Conservation (phyloP, 2,888 invertebrate genomes). For the Drosophila kuntzei region DNA sequence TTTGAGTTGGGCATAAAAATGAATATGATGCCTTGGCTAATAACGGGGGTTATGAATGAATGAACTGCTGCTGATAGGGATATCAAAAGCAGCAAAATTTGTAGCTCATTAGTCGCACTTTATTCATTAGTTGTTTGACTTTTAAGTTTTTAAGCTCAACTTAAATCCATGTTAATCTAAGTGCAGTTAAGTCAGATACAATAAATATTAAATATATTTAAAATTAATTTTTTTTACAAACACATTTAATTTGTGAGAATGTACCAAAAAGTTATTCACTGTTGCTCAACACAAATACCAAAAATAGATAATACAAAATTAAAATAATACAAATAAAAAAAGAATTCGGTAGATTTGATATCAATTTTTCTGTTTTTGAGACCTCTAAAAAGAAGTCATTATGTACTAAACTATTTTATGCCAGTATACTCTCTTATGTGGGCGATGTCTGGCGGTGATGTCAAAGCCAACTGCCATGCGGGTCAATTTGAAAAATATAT, state of each 20-base stretch:
- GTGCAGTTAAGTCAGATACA: too few relatives aligned
- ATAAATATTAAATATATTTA: too few relatives aligned
- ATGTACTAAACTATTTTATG: neutral
- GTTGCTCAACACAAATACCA: too few relatives aligned
- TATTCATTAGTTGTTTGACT: too few relatives aligned
- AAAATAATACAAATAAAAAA: too few relatives aligned
- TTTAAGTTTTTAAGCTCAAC: too few relatives aligned
- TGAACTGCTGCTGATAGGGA: conserved; percentile 13
- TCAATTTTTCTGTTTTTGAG: neutral
- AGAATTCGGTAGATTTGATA: neutral
- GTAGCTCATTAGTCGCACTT: conserved; percentile 36
- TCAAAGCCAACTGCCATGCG: conserved; percentile 68
- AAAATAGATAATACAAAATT: too few relatives aligned
- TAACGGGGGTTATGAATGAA: conserved; percentile 2
- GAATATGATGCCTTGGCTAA: conserved; percentile 8
- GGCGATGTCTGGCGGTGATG: conserved; percentile 56
- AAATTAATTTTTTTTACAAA: too few relatives aligned
- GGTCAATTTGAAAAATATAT: conserved; percentile 74
- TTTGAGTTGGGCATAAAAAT: conserved; percentile 20
- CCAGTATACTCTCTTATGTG: conserved; percentile 2
- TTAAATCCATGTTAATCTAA: too few relatives aligned
- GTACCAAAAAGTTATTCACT: too few relatives aligned
- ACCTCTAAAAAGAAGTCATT: neutral
- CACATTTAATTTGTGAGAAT: too few relatives aligned
- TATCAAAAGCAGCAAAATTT: conserved; percentile 13